Percentiles rank a stretch among this genome's conserved stretches.
Evolutionary conservation across 1,140 invertebrate genomes (phyloP).

Genomic region (Campoletis sonorensis): DNA sequence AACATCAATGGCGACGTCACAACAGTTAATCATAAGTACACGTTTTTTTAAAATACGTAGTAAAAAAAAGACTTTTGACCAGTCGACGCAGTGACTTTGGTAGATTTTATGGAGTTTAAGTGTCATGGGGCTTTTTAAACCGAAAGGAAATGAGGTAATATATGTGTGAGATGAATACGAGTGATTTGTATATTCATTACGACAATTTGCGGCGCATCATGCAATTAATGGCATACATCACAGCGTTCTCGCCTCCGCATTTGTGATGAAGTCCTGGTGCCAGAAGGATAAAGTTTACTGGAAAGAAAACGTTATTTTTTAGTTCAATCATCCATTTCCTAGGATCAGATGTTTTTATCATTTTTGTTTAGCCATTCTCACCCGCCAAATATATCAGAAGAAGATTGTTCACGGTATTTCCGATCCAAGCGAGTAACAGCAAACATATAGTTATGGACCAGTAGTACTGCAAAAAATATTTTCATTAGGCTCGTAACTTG

Average conservation of each 20-base stretch:
- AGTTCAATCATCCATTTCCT: too few relatives aligned
- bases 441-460: slow-evolving; percentile 81
- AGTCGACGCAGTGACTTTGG: background rate
- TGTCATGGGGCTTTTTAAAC: too few relatives aligned
- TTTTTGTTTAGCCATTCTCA: slow-evolving; percentile 63
- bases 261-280: slow-evolving; percentile 67
- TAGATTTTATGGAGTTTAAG: slow-evolving; percentile 3
- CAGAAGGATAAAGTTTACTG: slow-evolving; percentile 63
- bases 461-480: slow-evolving; percentile 82
- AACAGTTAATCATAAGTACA: slow-evolving; percentile 58
- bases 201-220: slow-evolving; percentile 62
- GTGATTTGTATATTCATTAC: slow-evolving; percentile 56
- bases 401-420: slow-evolving; percentile 87
- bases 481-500: slow-evolving; percentile 1
- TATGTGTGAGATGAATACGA: background rate
- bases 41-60: slow-evolving; percentile 21
- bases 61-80: background rate
- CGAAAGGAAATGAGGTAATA: too few relatives aligned
- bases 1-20: slow-evolving; percentile 30
- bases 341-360: too few relatives aligned
- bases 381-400: slow-evolving; percentile 86
- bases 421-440: slow-evolving; percentile 86
- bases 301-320: slow-evolving; percentile 42
- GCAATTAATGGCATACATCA: slow-evolving; percentile 59
- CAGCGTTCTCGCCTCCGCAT: slow-evolving; percentile 56